Conservation (phyloP, 2,888 invertebrate genomes). For the Microctonus brassicae region DNA sequence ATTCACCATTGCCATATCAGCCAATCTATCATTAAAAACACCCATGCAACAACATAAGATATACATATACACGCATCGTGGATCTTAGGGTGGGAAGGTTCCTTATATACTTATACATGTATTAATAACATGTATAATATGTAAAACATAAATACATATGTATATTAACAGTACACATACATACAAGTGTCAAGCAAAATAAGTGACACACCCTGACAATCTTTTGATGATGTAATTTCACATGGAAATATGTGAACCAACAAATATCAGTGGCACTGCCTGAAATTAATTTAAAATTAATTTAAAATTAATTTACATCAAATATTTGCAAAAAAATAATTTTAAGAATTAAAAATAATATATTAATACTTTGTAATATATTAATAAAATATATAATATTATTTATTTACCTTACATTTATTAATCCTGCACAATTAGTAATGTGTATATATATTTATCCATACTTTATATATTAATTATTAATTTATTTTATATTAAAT, state of each 20-base stretch:
- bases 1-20: slow-evolving; percentile 40
- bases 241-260: background rate
- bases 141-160: background rate
- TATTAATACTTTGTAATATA: background rate
- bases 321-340: background rate
- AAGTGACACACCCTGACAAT: slow-evolving; percentile 30
- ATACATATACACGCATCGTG: background rate
- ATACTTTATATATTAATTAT: too few relatives aligned
- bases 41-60: slow-evolving; percentile 28
- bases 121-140: too few relatives aligned
- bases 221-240: slow-evolving; percentile 21
- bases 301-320: background rate
- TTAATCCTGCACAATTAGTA: too few relatives aligned
- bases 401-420: too few relatives aligned
- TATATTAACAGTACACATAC: background rate
- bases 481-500: background rate
- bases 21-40: slow-evolving; percentile 47
- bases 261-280: background rate
- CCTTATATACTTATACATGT: background rate
- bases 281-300: slow-evolving; percentile 16
- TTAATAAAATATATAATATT: too few relatives aligned
- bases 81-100: background rate
- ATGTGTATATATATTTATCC: too few relatives aligned
- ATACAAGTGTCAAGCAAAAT: slow-evolving; percentile 7
- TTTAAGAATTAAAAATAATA: background rate